Base-by-base conservation (phyloP, 2,888 invertebrate genomes). In the Cephonodes hylas region DNA sequence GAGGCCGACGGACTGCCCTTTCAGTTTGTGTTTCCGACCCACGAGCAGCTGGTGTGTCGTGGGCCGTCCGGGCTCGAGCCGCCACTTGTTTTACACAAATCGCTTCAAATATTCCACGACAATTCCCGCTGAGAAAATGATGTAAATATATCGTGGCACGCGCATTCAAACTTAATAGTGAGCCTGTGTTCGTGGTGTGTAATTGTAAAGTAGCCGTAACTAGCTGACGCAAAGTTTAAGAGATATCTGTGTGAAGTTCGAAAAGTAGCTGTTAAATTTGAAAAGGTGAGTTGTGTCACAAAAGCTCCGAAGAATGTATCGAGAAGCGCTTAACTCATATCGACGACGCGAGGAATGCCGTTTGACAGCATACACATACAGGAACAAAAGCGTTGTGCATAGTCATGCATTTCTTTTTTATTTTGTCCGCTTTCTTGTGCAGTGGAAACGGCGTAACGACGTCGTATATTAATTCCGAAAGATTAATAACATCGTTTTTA, bases 341-440 rank as follows among this genome's bases (percentile, higher is more conserved):
- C 87, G 88, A 86, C 86, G 85, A 85, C 82, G 86, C 79, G 81
- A 85, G 91, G 91, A 92, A 92, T 92, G 91, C 85, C 82, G 92
- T 88, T 88, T 86, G 92, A 91, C 91, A 88, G 90, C 91, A 88
- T 90, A 87, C 86, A 88, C 87, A 83, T 89, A 85, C 88, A 88
- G 88, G 89, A 92, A 91, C 90, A 91, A 92, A 90, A 92, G 91
- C 87, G 88, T 86, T 86, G 81, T 86, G 88, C 88, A 88, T 80
- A 87, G 86, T 87, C 89, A 85, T 88, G 80, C 81, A 79, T 83
- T 81, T 85, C 80, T 85, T 87, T 86, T 88, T 88, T 88, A 82
- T 82, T 84, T 77, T 73, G 79, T 75, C 77, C 78, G 83, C 86
- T 85, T 84, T 86, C 85, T 82, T 77, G 80, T 72, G 74, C 75